These are phyloP conservation scores for Ctenodactylus gundi DNA, from an alignment of 2,113 vertebrate genomes.

Conservation along the genomic window DNA sequence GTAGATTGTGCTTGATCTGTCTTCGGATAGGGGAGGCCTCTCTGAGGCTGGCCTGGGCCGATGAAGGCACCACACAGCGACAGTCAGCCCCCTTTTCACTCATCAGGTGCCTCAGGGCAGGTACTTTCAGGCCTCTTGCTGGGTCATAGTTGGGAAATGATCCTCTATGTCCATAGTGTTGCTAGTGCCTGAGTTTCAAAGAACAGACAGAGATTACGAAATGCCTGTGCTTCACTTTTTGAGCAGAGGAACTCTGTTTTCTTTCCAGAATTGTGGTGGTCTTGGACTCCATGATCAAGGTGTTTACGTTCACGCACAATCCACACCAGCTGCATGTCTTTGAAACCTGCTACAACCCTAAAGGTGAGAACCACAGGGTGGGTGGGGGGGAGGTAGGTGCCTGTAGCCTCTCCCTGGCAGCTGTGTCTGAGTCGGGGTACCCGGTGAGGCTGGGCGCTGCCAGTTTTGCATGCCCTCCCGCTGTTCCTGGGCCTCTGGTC, in stretches of 20 bases:
- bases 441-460: not conserved
- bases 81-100: no score
- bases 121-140: no score
- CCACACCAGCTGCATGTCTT: slow-evolving; percentile 99
- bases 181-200: not conserved
- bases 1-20: not conserved
- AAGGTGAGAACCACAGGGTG: slow-evolving; percentile 85
- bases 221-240: not conserved
- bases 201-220: not conserved
- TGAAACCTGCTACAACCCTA: slow-evolving; percentile 99
- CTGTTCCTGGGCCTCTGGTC: not conserved
- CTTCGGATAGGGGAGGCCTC: not conserved
- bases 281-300: slow-evolving; percentile 99
- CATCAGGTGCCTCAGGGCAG: fast-evolving
- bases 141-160: not conserved
- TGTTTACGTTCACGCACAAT: slow-evolving; percentile 99
- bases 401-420: not conserved
- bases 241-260: slow-evolving; percentile 22
- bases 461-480: not conserved
- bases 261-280: slow-evolving; percentile 96
- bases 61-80: no score
- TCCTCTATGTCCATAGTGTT: not conserved
- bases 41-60: no score
- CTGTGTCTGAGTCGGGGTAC: not conserved
- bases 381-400: fast-evolving